Percentiles rank a stretch among this genome's conserved stretches.
Evolutionary conservation across 1,140 invertebrate species (phyloP).

Genomic region (Linepithema humile): DNA sequence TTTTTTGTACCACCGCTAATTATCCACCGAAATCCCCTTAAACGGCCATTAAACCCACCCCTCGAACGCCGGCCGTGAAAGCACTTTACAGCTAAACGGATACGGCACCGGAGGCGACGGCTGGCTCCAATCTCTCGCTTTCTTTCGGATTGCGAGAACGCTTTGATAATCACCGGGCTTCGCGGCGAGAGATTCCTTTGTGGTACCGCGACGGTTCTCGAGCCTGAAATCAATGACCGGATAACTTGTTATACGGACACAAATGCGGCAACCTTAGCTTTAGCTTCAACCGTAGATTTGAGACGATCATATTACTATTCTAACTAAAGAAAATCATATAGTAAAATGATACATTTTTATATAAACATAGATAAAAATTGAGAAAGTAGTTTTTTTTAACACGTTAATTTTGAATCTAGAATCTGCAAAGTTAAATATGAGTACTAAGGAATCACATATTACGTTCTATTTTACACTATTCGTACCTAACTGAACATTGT

Average conservation of each 20-base stretch:
- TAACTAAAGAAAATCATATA: not conserved
- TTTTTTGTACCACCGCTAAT: constrained; percentile 69
- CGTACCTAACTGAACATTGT: not conserved
- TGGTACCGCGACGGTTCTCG: not conserved
- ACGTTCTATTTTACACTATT: not conserved
- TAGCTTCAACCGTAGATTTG: not conserved
- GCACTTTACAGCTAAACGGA: constrained; percentile 72
- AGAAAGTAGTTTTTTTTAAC: not conserved
- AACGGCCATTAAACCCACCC: constrained; percentile 78
- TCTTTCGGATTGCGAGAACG: constrained; percentile 27
- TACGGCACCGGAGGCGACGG: constrained; percentile 28
- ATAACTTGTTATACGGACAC: constrained; percentile 23
- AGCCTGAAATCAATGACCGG: constrained; percentile 21
- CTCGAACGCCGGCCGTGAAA: constrained; percentile 66
- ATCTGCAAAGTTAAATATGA: not conserved
- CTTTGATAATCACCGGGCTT: constrained; percentile 56
- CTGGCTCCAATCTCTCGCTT: constrained; percentile 26
- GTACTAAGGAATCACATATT: not conserved
- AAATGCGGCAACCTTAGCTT: not conserved
- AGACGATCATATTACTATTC: not conserved
- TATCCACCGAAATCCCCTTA: constrained; percentile 78
- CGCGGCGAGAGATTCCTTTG: constrained; percentile 10
- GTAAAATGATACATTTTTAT: not conserved
- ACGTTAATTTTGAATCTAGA: not conserved
- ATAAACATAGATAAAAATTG: not conserved